Evolutionary conservation across 2,888 invertebrate species (phyloP).

Genomic region (Synergus gifuensis): DNA sequence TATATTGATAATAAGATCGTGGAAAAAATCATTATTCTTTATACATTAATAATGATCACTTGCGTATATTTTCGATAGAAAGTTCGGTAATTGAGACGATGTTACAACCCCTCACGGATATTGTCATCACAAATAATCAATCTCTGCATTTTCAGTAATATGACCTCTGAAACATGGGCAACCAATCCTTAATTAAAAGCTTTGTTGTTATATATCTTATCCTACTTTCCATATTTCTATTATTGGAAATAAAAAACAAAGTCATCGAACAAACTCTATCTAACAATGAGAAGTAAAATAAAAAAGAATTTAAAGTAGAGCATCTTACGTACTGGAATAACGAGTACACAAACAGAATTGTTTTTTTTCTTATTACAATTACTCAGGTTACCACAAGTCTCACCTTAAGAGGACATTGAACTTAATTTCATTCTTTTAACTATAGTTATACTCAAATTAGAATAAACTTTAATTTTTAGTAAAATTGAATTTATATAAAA

Average conservation of each 20-base stretch:
- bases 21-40: no score
- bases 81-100: not conserved
- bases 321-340: not conserved
- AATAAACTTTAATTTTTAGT: conserved; percentile 46
- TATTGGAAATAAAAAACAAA: not conserved
- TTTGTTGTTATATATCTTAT: not conserved
- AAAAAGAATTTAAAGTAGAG: not conserved
- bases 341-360: not conserved
- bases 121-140: not conserved
- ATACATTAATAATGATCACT: no score
- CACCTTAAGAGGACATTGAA: conserved; percentile 13
- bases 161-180: not conserved
- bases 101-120: not conserved
- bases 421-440: not conserved
- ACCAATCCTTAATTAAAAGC: not conserved
- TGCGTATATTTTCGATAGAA: not conserved
- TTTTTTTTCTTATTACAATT: conserved; percentile 7
- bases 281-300: not conserved
- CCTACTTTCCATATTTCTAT: not conserved
- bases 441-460: not conserved
- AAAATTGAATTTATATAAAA: not conserved
- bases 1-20: no score
- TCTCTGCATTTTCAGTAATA: not conserved
- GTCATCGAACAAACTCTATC: no score
- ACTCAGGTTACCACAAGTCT: conserved; percentile 32